These are phyloP conservation scores for Bombus impatiens DNA, from an alignment of 1,140 invertebrate species.

Conservation along the genomic window DNA sequence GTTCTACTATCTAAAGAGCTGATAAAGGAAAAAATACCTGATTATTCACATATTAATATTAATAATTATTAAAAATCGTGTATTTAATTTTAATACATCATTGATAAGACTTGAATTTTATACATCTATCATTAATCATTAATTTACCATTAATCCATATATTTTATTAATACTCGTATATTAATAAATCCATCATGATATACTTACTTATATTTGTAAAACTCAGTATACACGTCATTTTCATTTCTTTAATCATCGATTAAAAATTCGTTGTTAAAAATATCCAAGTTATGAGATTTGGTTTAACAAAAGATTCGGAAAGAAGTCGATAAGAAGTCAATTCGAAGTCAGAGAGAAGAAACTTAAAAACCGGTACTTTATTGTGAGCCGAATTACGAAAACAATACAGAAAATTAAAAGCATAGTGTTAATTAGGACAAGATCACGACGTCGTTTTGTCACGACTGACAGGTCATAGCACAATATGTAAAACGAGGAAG, in stretches of 20 bases:
- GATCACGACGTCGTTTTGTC: neutral
- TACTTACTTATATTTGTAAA: no score
- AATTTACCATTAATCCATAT: no score
- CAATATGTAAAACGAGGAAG: slow-evolving; percentile 5
- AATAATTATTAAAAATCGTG: neutral
- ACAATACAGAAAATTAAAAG: neutral
- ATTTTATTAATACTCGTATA: no score
- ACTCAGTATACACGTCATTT: no score
- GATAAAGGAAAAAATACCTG: no score
- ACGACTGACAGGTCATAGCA: no score
- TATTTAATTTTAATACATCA: no score
- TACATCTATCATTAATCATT: no score
- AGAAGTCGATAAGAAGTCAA: neutral
- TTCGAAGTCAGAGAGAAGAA: neutral
- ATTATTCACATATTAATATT: neutral
- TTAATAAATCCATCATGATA: no score
- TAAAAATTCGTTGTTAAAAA: neutral
- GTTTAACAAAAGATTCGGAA: neutral
- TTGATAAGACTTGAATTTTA: no score
- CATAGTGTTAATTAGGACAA: neutral
- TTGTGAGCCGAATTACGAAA: neutral
- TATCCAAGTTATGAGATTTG: neutral
- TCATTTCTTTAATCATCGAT: no score
- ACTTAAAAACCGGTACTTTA: neutral
- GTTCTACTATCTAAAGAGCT: no score